Evolutionary conservation across 2,888 invertebrate genomes (phyloP), one percentile per base, ranked within the genome.

Genomic region (Malacosoma neustria): DNA sequence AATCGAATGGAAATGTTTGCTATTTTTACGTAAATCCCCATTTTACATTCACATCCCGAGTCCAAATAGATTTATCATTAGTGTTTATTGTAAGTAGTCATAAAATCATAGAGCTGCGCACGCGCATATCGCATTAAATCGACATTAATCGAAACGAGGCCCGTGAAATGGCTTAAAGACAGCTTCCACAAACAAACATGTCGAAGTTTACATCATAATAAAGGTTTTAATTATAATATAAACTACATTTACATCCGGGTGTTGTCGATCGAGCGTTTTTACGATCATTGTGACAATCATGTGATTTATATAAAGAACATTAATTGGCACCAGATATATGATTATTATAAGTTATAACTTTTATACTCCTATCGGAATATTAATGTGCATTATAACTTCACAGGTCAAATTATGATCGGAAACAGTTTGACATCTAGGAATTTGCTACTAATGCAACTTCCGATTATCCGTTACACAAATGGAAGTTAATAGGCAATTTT

Each of bases 221-320:
- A 45, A 41, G 39, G 37, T 22, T 22, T 36, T 55, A 59, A 36
- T 22, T 22, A 35, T 55, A 59, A 62, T 59, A 59, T 54, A 51
- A 48, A 46, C 46, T 52, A 41, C 49, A 45, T 50, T 54, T 47
- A 56, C 48, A 55, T 54, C 51, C 54, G 56, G 57, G 57, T 53
- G 50, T 41, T 42, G 40, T 46, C 47, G 41, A 32, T 32, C 9
- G 11, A 13, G 12, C 12, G 11, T 30, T 30, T 22, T 22, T 22
- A 22, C 22, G 22, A 22, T 22, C 7, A 6, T 22, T 9, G n/a
- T n/a, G n/a, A n/a, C n/a, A n/a, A n/a, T n/a, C n/a, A n/a, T n/a
- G n/a, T n/a, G n/a, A n/a, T n/a, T n/a, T n/a, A n/a, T n/a, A n/a
- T n/a, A n/a, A n/a, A n/a, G n/a, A n/a, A n/a, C n/a, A n/a, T n/a